A percentile compares a stretch with the other conserved stretches of the same genome.
These are phyloP conservation scores for Acanthochromis polyacanthus DNA, from an alignment of 2,113 vertebrate species.

Conservation along the genomic window DNA sequence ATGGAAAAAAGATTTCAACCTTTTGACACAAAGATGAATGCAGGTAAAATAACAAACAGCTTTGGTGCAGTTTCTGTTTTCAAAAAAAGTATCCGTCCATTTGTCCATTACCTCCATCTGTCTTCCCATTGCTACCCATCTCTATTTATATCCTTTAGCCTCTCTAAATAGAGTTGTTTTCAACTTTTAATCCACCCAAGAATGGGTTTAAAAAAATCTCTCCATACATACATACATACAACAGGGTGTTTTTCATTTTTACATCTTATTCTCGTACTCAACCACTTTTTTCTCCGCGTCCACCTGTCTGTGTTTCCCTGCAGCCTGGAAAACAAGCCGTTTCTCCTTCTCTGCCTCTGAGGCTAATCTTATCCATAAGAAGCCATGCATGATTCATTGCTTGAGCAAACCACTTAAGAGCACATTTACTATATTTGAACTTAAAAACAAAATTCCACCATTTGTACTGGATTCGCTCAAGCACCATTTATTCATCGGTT, in stretches of 20 bases:
- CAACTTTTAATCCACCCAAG: background rate
- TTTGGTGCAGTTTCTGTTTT: background rate
- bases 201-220: too few species aligned
- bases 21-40: background rate
- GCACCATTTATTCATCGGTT: background rate
- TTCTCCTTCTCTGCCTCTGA: too few species aligned
- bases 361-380: too few species aligned
- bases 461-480: too few species aligned
- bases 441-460: background rate
- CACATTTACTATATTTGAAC: background rate
- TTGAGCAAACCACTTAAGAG: background rate
- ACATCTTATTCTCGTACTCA: background rate
- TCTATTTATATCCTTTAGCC: background rate
- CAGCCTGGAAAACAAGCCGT: too few species aligned
- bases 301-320: background rate
- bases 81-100: background rate
- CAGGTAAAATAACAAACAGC: constrained; percentile 2
- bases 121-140: background rate
- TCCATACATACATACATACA: background rate
- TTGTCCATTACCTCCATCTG: background rate
- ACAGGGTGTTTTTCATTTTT: background rate
- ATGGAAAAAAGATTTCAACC: background rate
- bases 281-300: background rate
- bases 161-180: background rate
- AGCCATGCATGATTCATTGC: too few species aligned